Evolutionary conservation across 2,888 invertebrate genomes (phyloP), one percentile per base, ranked within the genome.

Genomic region (Adelphocoris suturalis): DNA sequence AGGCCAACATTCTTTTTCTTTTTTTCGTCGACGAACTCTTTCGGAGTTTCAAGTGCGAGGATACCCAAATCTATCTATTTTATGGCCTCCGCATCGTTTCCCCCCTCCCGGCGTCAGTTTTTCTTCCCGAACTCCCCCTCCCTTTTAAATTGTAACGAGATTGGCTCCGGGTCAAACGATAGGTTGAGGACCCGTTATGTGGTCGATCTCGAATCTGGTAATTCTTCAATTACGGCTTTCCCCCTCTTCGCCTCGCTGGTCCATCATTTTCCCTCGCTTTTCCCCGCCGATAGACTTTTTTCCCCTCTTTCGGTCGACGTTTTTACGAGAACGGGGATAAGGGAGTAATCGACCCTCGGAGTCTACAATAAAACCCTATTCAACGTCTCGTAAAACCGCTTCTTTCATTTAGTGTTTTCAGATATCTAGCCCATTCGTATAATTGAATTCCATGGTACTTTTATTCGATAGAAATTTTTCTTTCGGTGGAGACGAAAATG

Each of bases 401-500:
- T 5, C 23, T 68, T 68, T 68, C 68, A 68, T 68, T 68, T 68
- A 23, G 68, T 16, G 57, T 14, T 57, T 57, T 57, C 57, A n/a
- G 19, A 57, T 57, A n/a, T 57, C 57, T 14, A 5, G 14, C n/a
- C 57, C 57, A 57, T 57, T 57, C 57, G 16, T 16, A 57, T 57
- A n/a, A 57, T 57, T 57, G 57, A 57, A 57, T 57, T 57, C 57
- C n/a, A 4, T 37, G 37, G 37, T 37, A 37, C 37, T 37, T 37
- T 2, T 37, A 37, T 37, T 7, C 37, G 2, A 4, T 37, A 7
- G 37, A 37, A 37, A 37, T 4, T 37, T 37, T 37, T 37, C 37
- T 37, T 37, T 37, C 7, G 37, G 37, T 7, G 37, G 37, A 4
- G 37, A 37, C 37, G 37, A 37, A 37, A 37, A 37, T 37, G 37